Base-by-base conservation (phyloP, 2,888 invertebrate genomes). In the Macaria notata region DNA sequence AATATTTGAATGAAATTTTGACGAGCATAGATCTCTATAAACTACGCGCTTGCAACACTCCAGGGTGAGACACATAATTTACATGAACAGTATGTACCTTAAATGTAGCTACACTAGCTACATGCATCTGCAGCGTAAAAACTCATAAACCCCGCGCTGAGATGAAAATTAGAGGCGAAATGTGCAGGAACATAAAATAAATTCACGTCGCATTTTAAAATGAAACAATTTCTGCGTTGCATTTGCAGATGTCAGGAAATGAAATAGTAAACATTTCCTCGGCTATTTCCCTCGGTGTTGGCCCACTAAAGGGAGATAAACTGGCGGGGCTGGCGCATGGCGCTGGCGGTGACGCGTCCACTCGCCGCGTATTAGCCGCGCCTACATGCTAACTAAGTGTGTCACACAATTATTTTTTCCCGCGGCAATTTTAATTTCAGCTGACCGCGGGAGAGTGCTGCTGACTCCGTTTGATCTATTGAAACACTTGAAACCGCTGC, bases 381-480 rank as follows among this genome's bases (percentile, higher is more conserved):
- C 86, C 81, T 84, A 76, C 82, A 76, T 73, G 76, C 81, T 76
- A 83, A 82, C 86, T 82, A 87, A 89, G 86, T 87, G 83, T 86
- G 86, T 84, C 81, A 78, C 80, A 84, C 85, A 84, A 86, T 85
- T 85, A 83, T 84, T 87, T 86, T 86, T 82, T 81, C 83, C 88
- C 87, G 80, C 79, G 81, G 87, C 87, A 79, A 79, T 87, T 88
- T 88, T 89, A 88, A 88, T 88, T 88, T 83, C 78, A 81, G 76
- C 85, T 88, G 88, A 88, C 88, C 88, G 83, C 73, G 76, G 47
- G 73, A 69, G 73, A 74, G 73, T 80, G 78, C 62, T 62, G 58
- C 69, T 73, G 82, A 80, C 78, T 77, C 74, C 80, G 75, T 84
- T 85, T 86, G 87, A 88, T 84, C 79, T 86, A 83, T 84, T 75